Conservation (phyloP, 2,888 invertebrate species). For the Gandaritis pyraliata region DNA sequence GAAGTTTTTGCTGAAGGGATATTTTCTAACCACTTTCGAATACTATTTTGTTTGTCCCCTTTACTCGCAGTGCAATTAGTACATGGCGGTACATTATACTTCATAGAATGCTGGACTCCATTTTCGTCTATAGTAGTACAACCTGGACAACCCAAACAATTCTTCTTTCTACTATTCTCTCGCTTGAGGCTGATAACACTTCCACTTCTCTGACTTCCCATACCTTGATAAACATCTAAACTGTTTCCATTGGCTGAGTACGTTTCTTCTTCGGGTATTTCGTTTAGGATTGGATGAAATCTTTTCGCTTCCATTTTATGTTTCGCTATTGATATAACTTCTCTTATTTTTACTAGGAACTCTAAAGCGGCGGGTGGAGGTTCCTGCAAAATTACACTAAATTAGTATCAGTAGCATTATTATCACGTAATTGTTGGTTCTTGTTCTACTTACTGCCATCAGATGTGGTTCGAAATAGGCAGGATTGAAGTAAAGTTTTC, state of each 20-base stretch:
- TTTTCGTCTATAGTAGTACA: constrained; percentile 73
- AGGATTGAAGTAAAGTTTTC: constrained; percentile 94
- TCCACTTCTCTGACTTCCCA: constrained; percentile 81
- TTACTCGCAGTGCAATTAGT: constrained; percentile 80
- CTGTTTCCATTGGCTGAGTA: constrained; percentile 76
- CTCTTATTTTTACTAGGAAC: constrained; percentile 94
- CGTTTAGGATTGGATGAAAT: constrained; percentile 90
- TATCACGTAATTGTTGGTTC: neutral
- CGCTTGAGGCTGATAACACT: constrained; percentile 85
- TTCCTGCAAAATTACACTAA: constrained; percentile 83
- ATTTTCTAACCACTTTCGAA: constrained; percentile 90
- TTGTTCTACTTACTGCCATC: constrained; percentile 86
- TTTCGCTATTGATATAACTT: constrained; percentile 95
- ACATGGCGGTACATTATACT: constrained; percentile 77
- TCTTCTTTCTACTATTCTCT: constrained; percentile 85
- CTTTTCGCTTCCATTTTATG: constrained; percentile 93
- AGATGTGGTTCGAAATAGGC: constrained; percentile 96
- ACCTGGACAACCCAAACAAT: constrained; percentile 88
- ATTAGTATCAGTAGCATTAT: neutral
- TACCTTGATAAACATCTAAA: constrained; percentile 75
- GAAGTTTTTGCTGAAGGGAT: constrained; percentile 82
- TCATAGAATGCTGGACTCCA: constrained; percentile 69
- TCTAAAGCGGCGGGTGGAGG: constrained; percentile 96
- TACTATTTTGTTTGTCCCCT: constrained; percentile 90
- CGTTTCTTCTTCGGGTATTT: constrained; percentile 92